Conservation (phyloP, 2,113 vertebrate species). For the Baryphthengus martii region DNA sequence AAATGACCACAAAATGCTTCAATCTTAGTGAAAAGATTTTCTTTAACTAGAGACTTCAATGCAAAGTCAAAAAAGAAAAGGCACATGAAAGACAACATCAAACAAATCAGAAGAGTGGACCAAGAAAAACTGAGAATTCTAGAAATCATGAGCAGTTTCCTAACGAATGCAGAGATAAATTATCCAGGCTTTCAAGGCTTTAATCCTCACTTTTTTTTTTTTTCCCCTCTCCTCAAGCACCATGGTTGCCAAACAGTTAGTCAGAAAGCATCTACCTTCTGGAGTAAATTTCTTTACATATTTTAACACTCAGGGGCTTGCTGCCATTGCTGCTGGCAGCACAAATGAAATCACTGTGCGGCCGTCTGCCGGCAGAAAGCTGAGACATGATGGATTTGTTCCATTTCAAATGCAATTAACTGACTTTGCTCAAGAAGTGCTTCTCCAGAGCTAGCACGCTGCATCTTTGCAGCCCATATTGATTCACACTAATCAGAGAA, state of each 20-base stretch:
- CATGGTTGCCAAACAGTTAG: slow-evolving; percentile 8
- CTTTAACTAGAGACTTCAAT: background rate
- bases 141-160: background rate
- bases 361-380: slow-evolving; percentile 15
- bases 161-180: background rate
- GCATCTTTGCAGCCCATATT: background rate
- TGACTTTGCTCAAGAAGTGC: slow-evolving; percentile 25
- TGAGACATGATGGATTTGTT: slow-evolving; percentile 55
- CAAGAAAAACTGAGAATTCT: background rate
- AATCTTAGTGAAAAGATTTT: background rate
- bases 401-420: slow-evolving; percentile 57
- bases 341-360: slow-evolving; percentile 43
- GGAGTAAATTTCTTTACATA: slow-evolving; percentile 24
- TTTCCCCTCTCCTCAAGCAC: background rate
- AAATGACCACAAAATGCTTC: background rate
- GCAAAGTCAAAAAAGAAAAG: background rate
- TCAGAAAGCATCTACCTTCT: slow-evolving; percentile 29
- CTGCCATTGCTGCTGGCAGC: slow-evolving; percentile 18
- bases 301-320: background rate
- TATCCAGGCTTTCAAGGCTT: background rate
- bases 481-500: slow-evolving; percentile 41
- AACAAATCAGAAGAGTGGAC: background rate
- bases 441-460: background rate
- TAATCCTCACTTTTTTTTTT: background rate
- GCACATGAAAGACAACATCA: background rate